These are phyloP conservation scores for Spodoptera litura DNA, from an alignment of 1,140 invertebrate species.

Conservation along the genomic window DNA sequence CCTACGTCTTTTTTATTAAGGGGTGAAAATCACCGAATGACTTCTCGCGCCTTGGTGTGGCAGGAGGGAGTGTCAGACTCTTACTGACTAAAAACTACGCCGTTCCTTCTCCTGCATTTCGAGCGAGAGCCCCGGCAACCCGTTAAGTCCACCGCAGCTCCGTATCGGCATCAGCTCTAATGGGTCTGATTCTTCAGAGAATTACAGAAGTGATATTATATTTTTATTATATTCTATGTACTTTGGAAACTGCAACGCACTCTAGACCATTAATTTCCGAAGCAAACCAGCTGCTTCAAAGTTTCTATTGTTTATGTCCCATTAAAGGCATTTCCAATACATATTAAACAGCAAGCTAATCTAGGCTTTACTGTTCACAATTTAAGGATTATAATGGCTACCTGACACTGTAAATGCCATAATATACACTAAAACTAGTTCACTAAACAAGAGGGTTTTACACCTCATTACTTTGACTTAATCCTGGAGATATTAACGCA, in stretches of 20 bases:
- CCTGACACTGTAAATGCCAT: conserved; percentile 22
- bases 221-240: too few relatives aligned
- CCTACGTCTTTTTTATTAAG: too few relatives aligned
- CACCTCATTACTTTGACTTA: conserved; percentile 66
- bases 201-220: too few relatives aligned
- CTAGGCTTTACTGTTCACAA: conserved; percentile 13
- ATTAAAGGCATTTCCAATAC: conserved; percentile 36
- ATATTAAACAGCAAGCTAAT: conserved; percentile 29
- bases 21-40: too few relatives aligned
- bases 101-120: too few relatives aligned
- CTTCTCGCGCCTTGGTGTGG: too few relatives aligned
- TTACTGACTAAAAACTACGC: too few relatives aligned
- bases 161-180: too few relatives aligned
- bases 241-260: neutral
- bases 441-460: conserved; percentile 69
- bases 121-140: too few relatives aligned
- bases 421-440: conserved; percentile 57
- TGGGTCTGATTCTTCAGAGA: too few relatives aligned
- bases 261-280: neutral
- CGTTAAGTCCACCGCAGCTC: too few relatives aligned
- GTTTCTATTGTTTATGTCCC: conserved; percentile 24
- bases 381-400: conserved; percentile 30
- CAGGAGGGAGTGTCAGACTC: too few relatives aligned
- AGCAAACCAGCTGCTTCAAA: conserved; percentile 4
- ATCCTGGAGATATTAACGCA: conserved; percentile 51